Evolutionary conservation across 2,888 invertebrate species (phyloP), one percentile per base, ranked within the genome.

Genomic region (Hypselothyrea guttata): DNA sequence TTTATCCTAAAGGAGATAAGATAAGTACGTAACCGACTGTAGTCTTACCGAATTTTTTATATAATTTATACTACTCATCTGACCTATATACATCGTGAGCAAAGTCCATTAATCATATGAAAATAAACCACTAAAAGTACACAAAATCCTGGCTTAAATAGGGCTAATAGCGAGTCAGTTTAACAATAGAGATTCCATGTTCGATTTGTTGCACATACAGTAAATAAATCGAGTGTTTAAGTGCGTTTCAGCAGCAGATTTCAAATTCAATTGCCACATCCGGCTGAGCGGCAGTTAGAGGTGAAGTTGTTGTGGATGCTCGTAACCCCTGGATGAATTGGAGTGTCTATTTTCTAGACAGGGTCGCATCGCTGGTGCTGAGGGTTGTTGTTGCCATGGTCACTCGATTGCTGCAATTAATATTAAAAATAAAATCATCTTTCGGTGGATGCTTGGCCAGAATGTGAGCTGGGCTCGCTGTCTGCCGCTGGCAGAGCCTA

Each of bases 381-480:
- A 62, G 83, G 79, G 83, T 74, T 77, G 78, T 44, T 66, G 83
- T 79, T 86, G 77, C 57, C 61, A 60, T 77, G 82, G 86, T 84
- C 86, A 84, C 64, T 79, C 84, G 64, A 84, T 70, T 73, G 60
- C 77, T 59, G 82, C 82, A 86, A 86, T 84, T 86, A 86, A 84
- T 86, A 84, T 70, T 73, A 81, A 84, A 79, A 84, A 66, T 73
- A 57, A 73, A 84, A 73, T 84, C 61, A 69, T 70, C 66, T 73
- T 48, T 66, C 47, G 76, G 55, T 61, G 71, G 75, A 59, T 75
- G 75, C 71, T 69, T 53, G 49, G 4, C 1, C 37, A 22, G 57
- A 55, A 31, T 47, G 70, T 45, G 42, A 41, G 35, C 35, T 38
- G 69, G 46, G 11, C 28, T 12, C 18, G 11, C 44, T 38, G 53